These are phyloP conservation scores for Buceros bicornis DNA, from an alignment of 2,797 vertebrate species.

Conservation along the genomic window DNA sequence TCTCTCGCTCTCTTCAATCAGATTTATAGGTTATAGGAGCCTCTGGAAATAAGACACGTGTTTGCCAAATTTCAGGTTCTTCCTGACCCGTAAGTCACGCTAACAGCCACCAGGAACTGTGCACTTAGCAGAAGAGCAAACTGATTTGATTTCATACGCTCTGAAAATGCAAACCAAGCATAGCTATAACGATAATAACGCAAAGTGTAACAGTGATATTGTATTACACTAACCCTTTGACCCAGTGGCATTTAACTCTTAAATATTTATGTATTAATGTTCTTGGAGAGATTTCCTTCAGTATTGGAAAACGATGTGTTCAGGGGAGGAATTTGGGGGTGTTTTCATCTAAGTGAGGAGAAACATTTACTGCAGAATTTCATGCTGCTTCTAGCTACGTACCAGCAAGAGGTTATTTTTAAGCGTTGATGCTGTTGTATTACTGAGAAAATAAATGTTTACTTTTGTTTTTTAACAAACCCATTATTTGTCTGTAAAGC, in stretches of 20 bases:
- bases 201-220: conserved; percentile 41
- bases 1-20: background rate
- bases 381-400: background rate
- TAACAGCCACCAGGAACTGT: conserved; percentile 14
- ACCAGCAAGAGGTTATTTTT: background rate
- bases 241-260: conserved; percentile 16
- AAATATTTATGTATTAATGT: conserved; percentile 36
- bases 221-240: conserved; percentile 58
- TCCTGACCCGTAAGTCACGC: conserved; percentile 52
- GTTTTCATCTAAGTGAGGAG: background rate
- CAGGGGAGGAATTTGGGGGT: background rate
- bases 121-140: conserved; percentile 55
- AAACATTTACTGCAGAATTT: background rate
- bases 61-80: conserved; percentile 32
- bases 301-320: background rate
- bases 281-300: background rate
- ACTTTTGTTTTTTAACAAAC: background rate
- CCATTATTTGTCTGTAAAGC: background rate
- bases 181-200: conserved; percentile 25
- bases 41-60: background rate
- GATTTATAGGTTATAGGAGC: conserved; percentile 6
- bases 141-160: conserved; percentile 53
- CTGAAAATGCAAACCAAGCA: conserved; percentile 67
- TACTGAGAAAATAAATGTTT: background rate
- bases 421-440: background rate